Conservation (phyloP, 2,797 vertebrate species). For the Scomberomorus guttatus region DNA sequence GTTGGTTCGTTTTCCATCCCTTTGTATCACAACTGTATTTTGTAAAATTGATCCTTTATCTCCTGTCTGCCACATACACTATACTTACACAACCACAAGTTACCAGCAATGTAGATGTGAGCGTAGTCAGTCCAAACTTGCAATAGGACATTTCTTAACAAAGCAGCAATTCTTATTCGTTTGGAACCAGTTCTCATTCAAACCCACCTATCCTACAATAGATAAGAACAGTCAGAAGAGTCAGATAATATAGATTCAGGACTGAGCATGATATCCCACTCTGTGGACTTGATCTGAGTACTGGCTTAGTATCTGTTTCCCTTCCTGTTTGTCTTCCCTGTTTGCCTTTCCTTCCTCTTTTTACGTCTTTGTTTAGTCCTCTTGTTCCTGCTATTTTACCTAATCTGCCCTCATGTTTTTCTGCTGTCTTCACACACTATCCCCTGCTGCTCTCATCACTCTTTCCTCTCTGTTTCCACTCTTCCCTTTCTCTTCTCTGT, state of each 20-base stretch:
- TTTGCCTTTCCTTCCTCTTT: slow-evolving; percentile 56
- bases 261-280: slow-evolving; percentile 11
- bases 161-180: not conserved
- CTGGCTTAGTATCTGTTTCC: slow-evolving; percentile 44
- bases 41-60: no score
- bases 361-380: slow-evolving; percentile 16
- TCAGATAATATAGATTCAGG: not conserved
- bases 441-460: slow-evolving; percentile 32
- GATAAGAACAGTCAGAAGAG: not conserved
- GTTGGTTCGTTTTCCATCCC: no score
- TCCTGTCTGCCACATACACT: no score
- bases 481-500: slow-evolving; percentile 31
- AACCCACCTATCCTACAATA: slow-evolving; percentile 9
- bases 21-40: no score
- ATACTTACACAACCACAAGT: no score
- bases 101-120: no score
- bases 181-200: no score
- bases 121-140: not conserved
- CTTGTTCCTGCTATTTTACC: slow-evolving; percentile 29
- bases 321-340: slow-evolving; percentile 59
- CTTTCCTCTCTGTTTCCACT: slow-evolving; percentile 57
- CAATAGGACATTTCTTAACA: not conserved
- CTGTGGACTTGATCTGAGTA: slow-evolving; percentile 14
- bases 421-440: slow-evolving; percentile 1
- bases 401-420: slow-evolving; percentile 19